Percentiles rank a stretch among this genome's conserved stretches.
Evolutionary conservation across 2,797 vertebrate genomes (phyloP).

Genomic region (Fistularia tabacaria): DNA sequence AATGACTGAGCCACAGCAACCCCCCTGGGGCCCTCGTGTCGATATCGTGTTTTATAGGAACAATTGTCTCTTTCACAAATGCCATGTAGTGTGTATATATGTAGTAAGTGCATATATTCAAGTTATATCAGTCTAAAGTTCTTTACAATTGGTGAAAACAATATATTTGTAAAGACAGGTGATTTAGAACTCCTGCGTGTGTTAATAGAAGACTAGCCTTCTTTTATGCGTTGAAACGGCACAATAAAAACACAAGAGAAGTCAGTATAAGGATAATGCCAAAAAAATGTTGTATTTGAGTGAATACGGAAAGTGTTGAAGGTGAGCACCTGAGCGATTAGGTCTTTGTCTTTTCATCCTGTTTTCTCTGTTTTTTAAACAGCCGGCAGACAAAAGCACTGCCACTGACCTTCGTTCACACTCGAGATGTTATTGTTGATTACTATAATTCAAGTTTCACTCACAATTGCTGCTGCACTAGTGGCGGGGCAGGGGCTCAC

Average conservation of each 20-base stretch:
- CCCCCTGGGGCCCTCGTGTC: no score
- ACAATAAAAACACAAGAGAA: slow-evolving; percentile 5
- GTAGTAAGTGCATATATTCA: no score
- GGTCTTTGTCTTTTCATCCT: slow-evolving; percentile 49
- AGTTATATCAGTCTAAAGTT: no score
- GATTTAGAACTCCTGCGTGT: no score
- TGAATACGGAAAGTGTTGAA: slow-evolving; percentile 51
- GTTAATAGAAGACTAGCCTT: no score
- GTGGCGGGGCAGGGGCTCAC: slow-evolving; percentile 50
- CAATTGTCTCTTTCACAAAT: no score
- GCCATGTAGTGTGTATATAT: no score
- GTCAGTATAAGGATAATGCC: slow-evolving; percentile 34
- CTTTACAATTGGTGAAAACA: no score
- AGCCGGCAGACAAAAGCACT: slow-evolving; percentile 82
- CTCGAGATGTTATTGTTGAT: slow-evolving; percentile 85
- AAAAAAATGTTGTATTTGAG: slow-evolving; percentile 35
- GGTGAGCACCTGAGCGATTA: slow-evolving; percentile 21
- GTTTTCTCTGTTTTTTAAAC: slow-evolving; percentile 69
- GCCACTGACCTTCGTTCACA: slow-evolving; percentile 80
- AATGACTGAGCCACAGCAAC: no score
- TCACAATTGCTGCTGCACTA: slow-evolving; percentile 75
- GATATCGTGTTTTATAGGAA: no score
- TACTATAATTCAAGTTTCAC: slow-evolving; percentile 83
- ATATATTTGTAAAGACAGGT: no score
- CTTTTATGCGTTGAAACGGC: no score